These are phyloP conservation scores for Leptoteleia sp. DNA, from an alignment of 1,140 invertebrate species.

Conservation along the genomic window DNA sequence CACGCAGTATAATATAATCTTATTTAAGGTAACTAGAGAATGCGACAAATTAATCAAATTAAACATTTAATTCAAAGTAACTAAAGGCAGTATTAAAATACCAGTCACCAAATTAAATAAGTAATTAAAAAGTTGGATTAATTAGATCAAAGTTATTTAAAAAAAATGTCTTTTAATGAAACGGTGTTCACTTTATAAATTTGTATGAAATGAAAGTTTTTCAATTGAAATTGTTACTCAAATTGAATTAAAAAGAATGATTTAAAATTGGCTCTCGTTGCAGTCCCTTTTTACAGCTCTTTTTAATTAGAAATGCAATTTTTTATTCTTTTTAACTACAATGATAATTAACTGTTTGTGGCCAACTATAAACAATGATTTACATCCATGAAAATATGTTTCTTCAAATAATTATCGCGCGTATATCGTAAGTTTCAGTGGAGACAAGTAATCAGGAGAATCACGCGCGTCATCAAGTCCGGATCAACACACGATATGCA, in stretches of 20 bases:
- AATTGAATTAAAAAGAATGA: slow-evolving; percentile 8
- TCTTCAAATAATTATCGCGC: slow-evolving; percentile 36
- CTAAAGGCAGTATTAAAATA: too few relatives aligned
- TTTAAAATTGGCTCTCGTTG: slow-evolving; percentile 3
- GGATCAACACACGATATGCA: slow-evolving; percentile 47
- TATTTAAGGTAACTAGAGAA: too few relatives aligned
- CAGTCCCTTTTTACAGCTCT: slow-evolving; percentile 8
- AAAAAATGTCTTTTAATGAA: too few relatives aligned
- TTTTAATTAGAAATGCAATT: slow-evolving; percentile 16
- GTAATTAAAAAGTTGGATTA: too few relatives aligned
- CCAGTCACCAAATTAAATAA: too few relatives aligned
- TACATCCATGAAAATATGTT: slow-evolving; percentile 6
- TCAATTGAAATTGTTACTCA: too few relatives aligned
- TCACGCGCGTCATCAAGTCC: slow-evolving; percentile 41
- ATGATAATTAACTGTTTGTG: slow-evolving; percentile 8
- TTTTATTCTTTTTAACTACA: neutral
- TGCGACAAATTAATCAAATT: too few relatives aligned
- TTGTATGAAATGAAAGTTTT: too few relatives aligned
- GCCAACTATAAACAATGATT: slow-evolving; percentile 18
- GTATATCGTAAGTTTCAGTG: slow-evolving; percentile 7
- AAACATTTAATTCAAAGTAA: too few relatives aligned
- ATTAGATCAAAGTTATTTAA: too few relatives aligned
- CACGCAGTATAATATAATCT: too few relatives aligned
- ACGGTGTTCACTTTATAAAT: too few relatives aligned
- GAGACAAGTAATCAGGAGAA: slow-evolving; percentile 44